Conservation (phyloP, 2,113 vertebrate genomes). For the Monopterus albus region DNA sequence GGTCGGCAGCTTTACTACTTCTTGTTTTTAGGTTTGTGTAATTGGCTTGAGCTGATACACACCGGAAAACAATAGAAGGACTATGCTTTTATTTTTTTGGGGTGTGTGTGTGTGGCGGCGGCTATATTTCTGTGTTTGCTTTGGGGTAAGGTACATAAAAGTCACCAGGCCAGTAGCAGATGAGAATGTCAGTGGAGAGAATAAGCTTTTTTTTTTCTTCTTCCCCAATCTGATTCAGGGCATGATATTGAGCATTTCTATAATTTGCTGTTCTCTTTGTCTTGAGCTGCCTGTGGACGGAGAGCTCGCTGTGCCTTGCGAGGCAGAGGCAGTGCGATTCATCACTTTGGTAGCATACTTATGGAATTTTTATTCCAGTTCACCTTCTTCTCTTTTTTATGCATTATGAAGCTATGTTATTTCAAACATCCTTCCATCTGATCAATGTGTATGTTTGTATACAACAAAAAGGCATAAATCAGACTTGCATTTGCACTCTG, state of each 20-base stretch:
- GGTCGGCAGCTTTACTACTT: conserved; percentile 51
- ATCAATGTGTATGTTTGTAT: conserved; percentile 80
- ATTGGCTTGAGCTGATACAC: conserved; percentile 55
- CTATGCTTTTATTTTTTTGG: conserved; percentile 19
- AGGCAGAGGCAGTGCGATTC: conserved; percentile 49
- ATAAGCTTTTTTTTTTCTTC: conserved; percentile 50
- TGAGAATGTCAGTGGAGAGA: conserved; percentile 45
- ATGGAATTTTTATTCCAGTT: conserved; percentile 47
- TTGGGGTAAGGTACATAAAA: conserved; percentile 33
- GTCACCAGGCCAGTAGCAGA: conserved; percentile 8
- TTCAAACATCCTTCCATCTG: conserved; percentile 59
- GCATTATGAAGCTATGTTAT: conserved; percentile 36
- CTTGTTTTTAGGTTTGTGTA: conserved; percentile 58
- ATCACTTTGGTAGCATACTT: conserved; percentile 50
- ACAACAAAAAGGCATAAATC: conserved; percentile 88
- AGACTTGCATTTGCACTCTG: conserved; percentile 90
- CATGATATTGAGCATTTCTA: conserved; percentile 45
- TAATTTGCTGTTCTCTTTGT: conserved; percentile 68
- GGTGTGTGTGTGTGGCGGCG: too few relatives aligned
- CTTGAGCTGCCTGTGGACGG: conserved; percentile 55
- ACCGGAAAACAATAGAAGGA: conserved; percentile 30
- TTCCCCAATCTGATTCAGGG: conserved; percentile 32
- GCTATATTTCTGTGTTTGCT: conserved; percentile 31
- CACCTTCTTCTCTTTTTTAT: not conserved
- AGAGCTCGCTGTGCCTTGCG: conserved; percentile 24